phyloP scores from a whole-genome alignment of 2,797 vertebrate species.

The Artibeus lituratus region DNA sequence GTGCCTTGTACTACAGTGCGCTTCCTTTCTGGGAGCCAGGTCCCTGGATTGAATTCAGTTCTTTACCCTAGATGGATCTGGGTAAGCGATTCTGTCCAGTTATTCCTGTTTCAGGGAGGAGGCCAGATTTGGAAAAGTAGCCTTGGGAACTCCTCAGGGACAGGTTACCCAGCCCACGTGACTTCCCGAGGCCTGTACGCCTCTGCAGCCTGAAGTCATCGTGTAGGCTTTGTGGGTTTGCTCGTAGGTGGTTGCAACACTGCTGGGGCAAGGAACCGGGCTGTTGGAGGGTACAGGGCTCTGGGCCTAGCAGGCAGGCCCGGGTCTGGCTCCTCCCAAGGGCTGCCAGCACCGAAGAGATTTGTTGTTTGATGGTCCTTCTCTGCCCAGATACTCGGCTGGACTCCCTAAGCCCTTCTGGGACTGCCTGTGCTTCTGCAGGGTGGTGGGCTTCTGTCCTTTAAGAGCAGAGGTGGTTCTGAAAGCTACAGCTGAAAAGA shows the following conservation, averaged over 20 bases:
- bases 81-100: background rate
- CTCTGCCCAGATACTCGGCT: conserved; percentile 66
- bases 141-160: background rate
- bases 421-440: conserved; percentile 25
- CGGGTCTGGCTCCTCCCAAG: conserved; percentile 28
- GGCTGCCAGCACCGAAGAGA: background rate
- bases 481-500: background rate
- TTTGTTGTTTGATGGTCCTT: conserved; percentile 66
- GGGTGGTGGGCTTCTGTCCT: background rate
- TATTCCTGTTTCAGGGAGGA: background rate
- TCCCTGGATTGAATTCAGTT: background rate
- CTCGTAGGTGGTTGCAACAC: background rate
- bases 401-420: conserved; percentile 54
- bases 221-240: background rate
- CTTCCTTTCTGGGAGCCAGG: background rate
- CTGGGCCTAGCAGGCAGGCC: background rate
- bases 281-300: background rate
- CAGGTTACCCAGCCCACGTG: background rate
- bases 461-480: background rate
- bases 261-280: background rate
- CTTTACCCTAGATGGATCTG: background rate
- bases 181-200: background rate
- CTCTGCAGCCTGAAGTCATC: background rate
- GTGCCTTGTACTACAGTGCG: background rate
- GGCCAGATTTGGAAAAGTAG: background rate